Conservation (phyloP, 2,888 invertebrate genomes). For the Patella pellucida region DNA sequence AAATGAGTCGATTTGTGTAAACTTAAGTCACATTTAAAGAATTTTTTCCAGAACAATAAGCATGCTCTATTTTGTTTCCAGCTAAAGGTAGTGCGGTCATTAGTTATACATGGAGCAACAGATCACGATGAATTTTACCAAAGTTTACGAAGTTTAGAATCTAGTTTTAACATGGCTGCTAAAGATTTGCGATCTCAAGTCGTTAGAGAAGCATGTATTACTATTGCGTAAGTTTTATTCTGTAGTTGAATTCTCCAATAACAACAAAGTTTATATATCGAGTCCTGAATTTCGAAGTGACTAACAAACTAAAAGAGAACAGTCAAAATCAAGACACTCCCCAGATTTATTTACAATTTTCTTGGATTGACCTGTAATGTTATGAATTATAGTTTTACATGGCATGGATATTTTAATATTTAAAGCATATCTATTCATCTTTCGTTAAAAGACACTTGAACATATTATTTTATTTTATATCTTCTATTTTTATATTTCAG, state of each 20-base stretch:
- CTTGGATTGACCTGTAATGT: no score
- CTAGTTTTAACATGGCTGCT: slow-evolving; percentile 53
- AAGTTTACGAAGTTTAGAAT: slow-evolving; percentile 81
- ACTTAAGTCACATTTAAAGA: not conserved
- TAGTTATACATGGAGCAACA: slow-evolving; percentile 85
- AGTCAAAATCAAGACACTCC: no score
- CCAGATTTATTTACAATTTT: no score
- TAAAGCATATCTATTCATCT: no score
- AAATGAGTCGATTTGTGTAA: not conserved
- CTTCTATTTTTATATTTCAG: slow-evolving; percentile 55
- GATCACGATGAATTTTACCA: slow-evolving; percentile 82
- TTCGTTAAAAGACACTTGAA: not conserved
- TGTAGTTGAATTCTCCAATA: not conserved
- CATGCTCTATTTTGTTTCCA: slow-evolving; percentile 70
- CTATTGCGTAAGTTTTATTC: slow-evolving; percentile 80
- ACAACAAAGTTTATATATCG: no score
- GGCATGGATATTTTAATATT: no score
- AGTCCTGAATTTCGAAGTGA: no score
- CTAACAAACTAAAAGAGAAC: no score
- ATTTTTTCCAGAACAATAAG: not conserved
- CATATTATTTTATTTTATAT: not conserved
- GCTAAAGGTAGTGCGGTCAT: slow-evolving; percentile 87
- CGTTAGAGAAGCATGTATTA: slow-evolving; percentile 95
- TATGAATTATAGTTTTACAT: no score
- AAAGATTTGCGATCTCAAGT: slow-evolving; percentile 82